Evolutionary conservation across 2,888 invertebrate species (phyloP), one percentile per base, ranked within the genome.

Genomic region (Thera britannica): DNA sequence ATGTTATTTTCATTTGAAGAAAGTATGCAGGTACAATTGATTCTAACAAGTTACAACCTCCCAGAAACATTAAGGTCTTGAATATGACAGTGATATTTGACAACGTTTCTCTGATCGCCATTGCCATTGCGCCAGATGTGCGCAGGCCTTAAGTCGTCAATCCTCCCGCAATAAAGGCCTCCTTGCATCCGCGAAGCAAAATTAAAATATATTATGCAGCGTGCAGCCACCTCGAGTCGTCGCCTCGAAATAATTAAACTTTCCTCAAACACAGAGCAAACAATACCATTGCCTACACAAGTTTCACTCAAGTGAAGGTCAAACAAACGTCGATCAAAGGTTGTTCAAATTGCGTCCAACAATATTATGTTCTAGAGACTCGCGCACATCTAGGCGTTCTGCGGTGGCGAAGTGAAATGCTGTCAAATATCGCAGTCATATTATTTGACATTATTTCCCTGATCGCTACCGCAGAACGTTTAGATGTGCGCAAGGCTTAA

Each of bases 131-230:
- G 23, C 23, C 23, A 23, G 23, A 23, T 23, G 23, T 23, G 23
- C 23, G 23, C 23, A 23, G 23, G 23, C 23, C 23, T 23, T 23
- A 44, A 58, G 41, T 2, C 41, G 41, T 51, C 51, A 57, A 59
- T 57, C 44, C 46, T 52, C 46, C 44, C 46, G 54, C 58, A 58
- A 61, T 62, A 62, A 68, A 64, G 12, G 55, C 49, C 35, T 58
- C 5, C 48, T 57, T 52, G 65, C 65, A 59, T 65, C 65, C 61
- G 34, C 35, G 51, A 63, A 23, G 11, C 48, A 36, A 57, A 59
- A 65, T 69, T 65, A 69, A 69, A 69, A 65, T 65, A 66, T 69
- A 66, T 66, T 63, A 69, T 69, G 69, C 65, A 69, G 51, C 49
- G 65, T 56, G 68, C 64, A 65, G 65, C 62, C 64, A 7, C 59